phyloP scores from a whole-genome alignment of 1,140 invertebrate genomes.

The Drosophila takahashii region DNA sequence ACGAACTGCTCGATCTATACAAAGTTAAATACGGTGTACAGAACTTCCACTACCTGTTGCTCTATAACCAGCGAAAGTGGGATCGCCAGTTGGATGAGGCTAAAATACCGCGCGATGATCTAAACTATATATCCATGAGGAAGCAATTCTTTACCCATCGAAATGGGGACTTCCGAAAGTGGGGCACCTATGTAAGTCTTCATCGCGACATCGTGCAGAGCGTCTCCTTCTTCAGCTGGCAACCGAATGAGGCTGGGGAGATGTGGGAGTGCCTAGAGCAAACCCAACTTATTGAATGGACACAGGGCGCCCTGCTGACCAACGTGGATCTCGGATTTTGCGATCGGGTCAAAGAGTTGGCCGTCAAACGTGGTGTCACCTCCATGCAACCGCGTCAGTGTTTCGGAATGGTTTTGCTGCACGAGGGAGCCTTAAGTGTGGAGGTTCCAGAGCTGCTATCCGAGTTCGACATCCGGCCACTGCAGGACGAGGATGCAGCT shows the following conservation, averaged over 20 bases:
- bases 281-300: conserved; percentile 67
- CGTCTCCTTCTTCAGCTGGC: conserved; percentile 73
- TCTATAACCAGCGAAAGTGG: conserved; percentile 79
- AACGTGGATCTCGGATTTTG: conserved; percentile 58
- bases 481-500: conserved; percentile 55
- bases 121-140: conserved; percentile 53
- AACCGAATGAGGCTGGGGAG: conserved; percentile 39
- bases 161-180: conserved; percentile 54
- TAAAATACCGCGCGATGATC: conserved; percentile 22
- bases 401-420: conserved; percentile 55
- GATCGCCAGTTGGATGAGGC: conserved; percentile 56
- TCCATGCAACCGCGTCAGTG: conserved; percentile 55
- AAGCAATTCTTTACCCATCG: conserved; percentile 72
- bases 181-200: conserved; percentile 73
- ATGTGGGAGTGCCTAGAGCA: conserved; percentile 65
- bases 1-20: conserved; percentile 69
- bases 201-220: conserved; percentile 76
- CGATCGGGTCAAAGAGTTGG: conserved; percentile 53
- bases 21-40: conserved; percentile 45
- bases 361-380: conserved; percentile 24
- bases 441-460: conserved; percentile 50
- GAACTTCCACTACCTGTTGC: conserved; percentile 70
- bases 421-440: conserved; percentile 14
- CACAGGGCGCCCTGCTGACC: conserved; percentile 64
- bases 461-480: conserved; percentile 57